phyloP scores from a whole-genome alignment of 1,140 invertebrate genomes.

The Cotesia typhae region DNA sequence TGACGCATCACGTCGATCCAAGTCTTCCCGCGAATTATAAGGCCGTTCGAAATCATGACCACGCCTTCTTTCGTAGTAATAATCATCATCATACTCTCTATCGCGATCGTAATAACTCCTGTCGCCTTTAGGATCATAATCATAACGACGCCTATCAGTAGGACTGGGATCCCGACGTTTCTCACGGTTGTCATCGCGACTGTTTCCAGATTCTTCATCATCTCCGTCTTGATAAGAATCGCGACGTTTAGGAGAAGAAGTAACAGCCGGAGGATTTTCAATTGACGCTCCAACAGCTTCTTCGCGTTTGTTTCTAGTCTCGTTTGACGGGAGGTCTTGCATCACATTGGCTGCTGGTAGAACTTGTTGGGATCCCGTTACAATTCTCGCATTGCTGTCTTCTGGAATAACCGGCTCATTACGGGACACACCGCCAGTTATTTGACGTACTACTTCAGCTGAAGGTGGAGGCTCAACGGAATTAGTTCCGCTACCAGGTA shows the following conservation, averaged over 20 bases:
- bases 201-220: slow-evolving; percentile 59
- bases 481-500: slow-evolving; percentile 59
- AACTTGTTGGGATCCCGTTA: slow-evolving; percentile 59
- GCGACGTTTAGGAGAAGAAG: slow-evolving; percentile 52
- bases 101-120: slow-evolving; percentile 52
- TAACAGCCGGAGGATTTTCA: slow-evolving; percentile 47
- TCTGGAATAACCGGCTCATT: slow-evolving; percentile 47
- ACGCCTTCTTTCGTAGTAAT: slow-evolving; percentile 65
- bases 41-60: slow-evolving; percentile 59
- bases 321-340: slow-evolving; percentile 47
- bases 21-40: slow-evolving; percentile 57
- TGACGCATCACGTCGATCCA: slow-evolving; percentile 56
- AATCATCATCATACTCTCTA: slow-evolving; percentile 63
- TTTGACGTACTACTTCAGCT: slow-evolving; percentile 52
- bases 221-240: slow-evolving; percentile 61
- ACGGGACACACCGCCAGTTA: slow-evolving; percentile 59
- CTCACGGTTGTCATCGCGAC: slow-evolving; percentile 60
- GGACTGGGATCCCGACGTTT: slow-evolving; percentile 56
- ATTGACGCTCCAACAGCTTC: slow-evolving; percentile 62
- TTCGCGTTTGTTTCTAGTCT: slow-evolving; percentile 57
- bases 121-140: slow-evolving; percentile 54
- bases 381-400: slow-evolving; percentile 56
- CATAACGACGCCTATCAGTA: slow-evolving; percentile 53
- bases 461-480: slow-evolving; percentile 46
- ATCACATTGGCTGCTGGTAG: slow-evolving; percentile 42